Evolutionary conservation across 2,888 invertebrate genomes (phyloP).

Genomic region (Mythimna albipuncta): DNA sequence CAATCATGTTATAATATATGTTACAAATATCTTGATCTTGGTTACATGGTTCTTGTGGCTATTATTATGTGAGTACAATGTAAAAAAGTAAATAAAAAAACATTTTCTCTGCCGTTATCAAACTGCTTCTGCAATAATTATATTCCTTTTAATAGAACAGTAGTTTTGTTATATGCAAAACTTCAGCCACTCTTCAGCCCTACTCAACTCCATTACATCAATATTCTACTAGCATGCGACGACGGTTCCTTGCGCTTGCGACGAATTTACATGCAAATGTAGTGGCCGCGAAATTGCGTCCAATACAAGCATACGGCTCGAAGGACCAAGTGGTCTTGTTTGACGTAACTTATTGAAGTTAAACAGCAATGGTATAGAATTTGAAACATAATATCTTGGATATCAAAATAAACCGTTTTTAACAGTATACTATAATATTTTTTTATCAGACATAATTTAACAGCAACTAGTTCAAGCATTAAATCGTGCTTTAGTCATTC

Average conservation of each 20-base stretch:
- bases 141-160: not conserved
- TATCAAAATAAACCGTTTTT: not conserved
- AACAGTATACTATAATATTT: not conserved
- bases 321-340: slow-evolving; percentile 42
- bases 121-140: not conserved
- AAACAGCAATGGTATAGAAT: slow-evolving; percentile 1
- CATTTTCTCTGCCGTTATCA: no score
- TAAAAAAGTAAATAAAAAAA: no score
- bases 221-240: slow-evolving; percentile 53
- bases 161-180: not conserved
- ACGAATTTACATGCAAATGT: slow-evolving; percentile 72
- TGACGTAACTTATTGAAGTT: slow-evolving; percentile 23
- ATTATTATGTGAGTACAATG: no score
- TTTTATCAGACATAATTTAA: not conserved
- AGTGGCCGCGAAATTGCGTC: slow-evolving; percentile 59
- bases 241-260: slow-evolving; percentile 40
- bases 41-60: no score
- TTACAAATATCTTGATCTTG: no score
- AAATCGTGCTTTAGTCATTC: not conserved
- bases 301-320: slow-evolving; percentile 28
- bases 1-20: no score
- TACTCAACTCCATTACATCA: slow-evolving; percentile 51
- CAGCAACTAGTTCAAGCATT: not conserved
- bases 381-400: not conserved
- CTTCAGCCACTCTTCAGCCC: slow-evolving; percentile 31